Conservation (phyloP, 2,888 invertebrate genomes). For the Clivina fossor region DNA sequence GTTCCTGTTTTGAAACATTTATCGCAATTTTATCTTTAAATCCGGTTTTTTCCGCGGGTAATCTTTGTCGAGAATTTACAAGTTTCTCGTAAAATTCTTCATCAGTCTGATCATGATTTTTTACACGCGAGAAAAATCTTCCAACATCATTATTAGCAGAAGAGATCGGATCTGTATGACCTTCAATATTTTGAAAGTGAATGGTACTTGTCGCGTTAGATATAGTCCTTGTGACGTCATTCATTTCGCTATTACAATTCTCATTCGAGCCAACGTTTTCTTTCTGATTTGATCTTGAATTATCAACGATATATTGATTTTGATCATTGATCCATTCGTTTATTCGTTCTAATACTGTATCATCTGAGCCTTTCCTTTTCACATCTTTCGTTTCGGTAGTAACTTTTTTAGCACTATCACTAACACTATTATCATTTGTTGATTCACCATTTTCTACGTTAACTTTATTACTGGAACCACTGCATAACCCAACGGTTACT, state of each 20-base stretch:
- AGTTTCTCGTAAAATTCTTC: constrained; percentile 28
- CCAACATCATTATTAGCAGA: not conserved
- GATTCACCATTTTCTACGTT: not conserved
- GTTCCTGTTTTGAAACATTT: too few relatives aligned
- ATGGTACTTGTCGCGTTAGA: constrained; percentile 2
- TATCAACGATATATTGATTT: constrained; percentile 46
- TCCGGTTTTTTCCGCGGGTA: constrained; percentile 19
- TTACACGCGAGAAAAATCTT: constrained; percentile 18
- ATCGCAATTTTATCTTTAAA: not conserved
- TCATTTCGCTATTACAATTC: too few relatives aligned
- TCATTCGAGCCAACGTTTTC: not conserved
- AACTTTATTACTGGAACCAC: constrained; percentile 14
- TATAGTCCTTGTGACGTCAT: constrained; percentile 3
- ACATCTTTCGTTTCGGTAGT: constrained; percentile 16
- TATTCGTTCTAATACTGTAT: constrained; percentile 43
- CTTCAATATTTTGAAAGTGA: constrained; percentile 6
- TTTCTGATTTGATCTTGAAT: not conserved
- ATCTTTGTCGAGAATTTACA: constrained; percentile 28
- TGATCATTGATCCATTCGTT: constrained; percentile 51
- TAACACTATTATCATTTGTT: constrained; percentile 5
- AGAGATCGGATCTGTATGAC: not conserved
- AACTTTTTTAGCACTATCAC: not conserved
- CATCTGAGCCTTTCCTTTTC: constrained; percentile 38
- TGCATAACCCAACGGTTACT: constrained; percentile 8
- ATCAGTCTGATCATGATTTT: constrained; percentile 31